Evolutionary conservation across 2,888 invertebrate species (phyloP), one percentile per base, ranked within the genome.

Genomic region (Melieria crassipennis): DNA sequence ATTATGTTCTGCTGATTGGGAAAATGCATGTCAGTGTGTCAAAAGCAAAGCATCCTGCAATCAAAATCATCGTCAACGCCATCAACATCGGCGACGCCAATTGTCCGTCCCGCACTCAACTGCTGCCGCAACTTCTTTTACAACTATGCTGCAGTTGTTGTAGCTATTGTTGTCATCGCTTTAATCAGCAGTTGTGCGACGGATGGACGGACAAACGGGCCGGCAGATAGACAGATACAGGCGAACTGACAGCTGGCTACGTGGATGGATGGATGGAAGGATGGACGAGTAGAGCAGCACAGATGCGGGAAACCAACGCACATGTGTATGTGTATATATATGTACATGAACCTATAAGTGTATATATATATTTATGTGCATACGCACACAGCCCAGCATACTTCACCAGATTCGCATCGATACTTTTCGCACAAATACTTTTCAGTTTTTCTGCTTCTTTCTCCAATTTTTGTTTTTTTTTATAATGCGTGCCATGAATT

Each of bases 61-160:
- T 67, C 67, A 67, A 60, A 60, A 60, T 67, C 60, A 30, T 52
- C 60, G 52, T 67, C 60, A 60, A 61, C 16, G 67, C 52, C 67
- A 67, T 45, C 67, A 52, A 47, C 43, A 58, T 5, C 58, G 60
- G 30, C 13, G 30, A 30, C 30, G 30, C 30, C 30, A 30, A 30
- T 30, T 30, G 30, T 30, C 30, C 30, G 30, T 30, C 30, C 30
- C 30, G 30, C 30, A 30, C 30, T 30, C 30, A 30, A 30, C 30
- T 30, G 3, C 30, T 3, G 30, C 30, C 30, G 30, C 30, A 30
- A 30, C 5, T 50, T 48, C 42, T 43, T n/a, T 13, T 11, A 30
- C 30, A 30, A 30, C 30, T 30, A 10, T 58, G 13, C 9, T 16
- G 5, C 43, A 47, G 16, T 58, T 66, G 48, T 30, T 58, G 66